phyloP scores from a whole-genome alignment of 2,888 invertebrate genomes.

The Gisinianus flammeolus region DNA sequence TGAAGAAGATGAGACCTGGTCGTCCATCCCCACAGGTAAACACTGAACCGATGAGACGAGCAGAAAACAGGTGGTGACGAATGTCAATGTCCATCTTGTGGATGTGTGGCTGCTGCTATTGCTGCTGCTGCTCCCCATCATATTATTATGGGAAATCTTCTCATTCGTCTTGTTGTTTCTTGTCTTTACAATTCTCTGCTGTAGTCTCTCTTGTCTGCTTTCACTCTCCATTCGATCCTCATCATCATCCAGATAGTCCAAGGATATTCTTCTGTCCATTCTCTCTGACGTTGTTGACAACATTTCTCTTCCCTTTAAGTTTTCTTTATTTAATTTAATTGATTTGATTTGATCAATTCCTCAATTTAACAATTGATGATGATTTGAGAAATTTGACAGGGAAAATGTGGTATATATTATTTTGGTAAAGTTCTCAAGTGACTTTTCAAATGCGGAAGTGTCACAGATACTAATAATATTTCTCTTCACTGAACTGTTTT shows the following conservation, averaged over 20 bases:
- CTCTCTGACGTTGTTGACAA: neutral
- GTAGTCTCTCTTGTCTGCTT: neutral
- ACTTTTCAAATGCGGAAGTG: too few relatives aligned
- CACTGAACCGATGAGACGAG: constrained; percentile 22
- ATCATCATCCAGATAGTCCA: neutral
- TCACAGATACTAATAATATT: neutral
- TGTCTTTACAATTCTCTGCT: too few relatives aligned
- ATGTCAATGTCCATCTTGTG: constrained; percentile 10
- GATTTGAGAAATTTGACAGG: neutral
- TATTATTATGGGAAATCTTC: too few relatives aligned
- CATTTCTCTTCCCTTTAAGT: neutral
- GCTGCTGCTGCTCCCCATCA: neutral
- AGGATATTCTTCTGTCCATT: neutral
- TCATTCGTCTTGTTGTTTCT: too few relatives aligned
- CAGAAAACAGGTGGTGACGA: constrained; percentile 13
- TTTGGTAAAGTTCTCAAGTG: neutral
- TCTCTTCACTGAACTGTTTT: too few relatives aligned
- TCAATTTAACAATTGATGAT: too few relatives aligned
- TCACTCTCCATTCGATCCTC: constrained; percentile 4
- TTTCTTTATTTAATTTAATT: neutral
- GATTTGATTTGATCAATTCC: neutral
- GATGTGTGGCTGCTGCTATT: neutral
- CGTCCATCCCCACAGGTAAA: constrained; percentile 26
- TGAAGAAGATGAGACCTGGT: neutral
- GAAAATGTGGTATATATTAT: too few relatives aligned